A percentile compares a stretch with the other conserved stretches of the same genome.
Conservation (phyloP, 2,113 vertebrate species). For the Aphyosemion australe region DNA sequence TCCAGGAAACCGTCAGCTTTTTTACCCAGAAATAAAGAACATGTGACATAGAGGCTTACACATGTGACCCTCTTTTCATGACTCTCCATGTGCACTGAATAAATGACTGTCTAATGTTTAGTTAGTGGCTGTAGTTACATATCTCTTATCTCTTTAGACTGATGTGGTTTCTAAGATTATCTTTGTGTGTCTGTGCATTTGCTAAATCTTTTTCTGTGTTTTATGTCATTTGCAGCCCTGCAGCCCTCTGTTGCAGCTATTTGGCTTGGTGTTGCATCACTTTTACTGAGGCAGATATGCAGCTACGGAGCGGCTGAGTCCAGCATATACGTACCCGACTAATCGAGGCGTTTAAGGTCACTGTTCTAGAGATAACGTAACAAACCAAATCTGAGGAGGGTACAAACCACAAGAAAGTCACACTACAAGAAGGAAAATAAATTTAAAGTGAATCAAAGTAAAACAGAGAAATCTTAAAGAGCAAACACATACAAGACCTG, state of each 20-base stretch:
- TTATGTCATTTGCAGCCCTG: background rate
- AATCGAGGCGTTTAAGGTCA: conserved; percentile 9
- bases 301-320: conserved; percentile 15
- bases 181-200: conserved; percentile 15
- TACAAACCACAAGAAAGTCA: conserved; percentile 16
- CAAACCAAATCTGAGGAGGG: conserved; percentile 17
- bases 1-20: background rate
- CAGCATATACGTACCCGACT: background rate
- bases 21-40: conserved; percentile 20
- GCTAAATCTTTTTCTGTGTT: too few relatives aligned
- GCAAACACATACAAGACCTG: too few relatives aligned
- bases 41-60: conserved; percentile 1
- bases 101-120: conserved; percentile 21
- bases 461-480: too few relatives aligned
- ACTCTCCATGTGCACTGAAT: conserved; percentile 15
- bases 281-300: conserved; percentile 31
- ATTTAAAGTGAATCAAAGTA: background rate
- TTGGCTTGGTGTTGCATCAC: conserved; percentile 74
- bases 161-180: conserved; percentile 32
- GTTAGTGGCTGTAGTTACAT: conserved; percentile 11
- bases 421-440: conserved; percentile 26
- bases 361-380: conserved; percentile 12
- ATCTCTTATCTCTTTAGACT: conserved; percentile 29
- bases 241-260: conserved; percentile 56
- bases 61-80: conserved; percentile 21